These are phyloP conservation scores for Cotesia vestalis DNA, from an alignment of 1,140 invertebrate genomes.

Conservation along the genomic window DNA sequence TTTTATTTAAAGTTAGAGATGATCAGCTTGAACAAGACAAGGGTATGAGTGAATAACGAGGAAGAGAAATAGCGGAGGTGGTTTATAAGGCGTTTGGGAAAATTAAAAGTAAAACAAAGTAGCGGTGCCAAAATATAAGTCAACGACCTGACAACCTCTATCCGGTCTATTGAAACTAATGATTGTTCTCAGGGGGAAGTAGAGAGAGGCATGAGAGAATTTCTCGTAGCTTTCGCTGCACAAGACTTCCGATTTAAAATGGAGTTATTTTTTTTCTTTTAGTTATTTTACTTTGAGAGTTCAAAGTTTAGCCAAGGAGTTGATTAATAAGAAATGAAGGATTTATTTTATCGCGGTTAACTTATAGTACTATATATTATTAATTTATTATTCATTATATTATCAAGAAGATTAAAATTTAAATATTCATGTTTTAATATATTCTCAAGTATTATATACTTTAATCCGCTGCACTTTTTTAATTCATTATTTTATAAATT, in stretches of 20 bases:
- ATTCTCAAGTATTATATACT: too few relatives aligned
- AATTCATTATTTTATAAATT: too few relatives aligned
- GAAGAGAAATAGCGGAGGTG: slow-evolving; percentile 13
- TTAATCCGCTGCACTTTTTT: too few relatives aligned
- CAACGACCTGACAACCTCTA: slow-evolving; percentile 31
- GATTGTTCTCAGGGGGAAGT: slow-evolving; percentile 25
- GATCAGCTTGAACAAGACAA: too few relatives aligned
- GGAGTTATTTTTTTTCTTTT: neutral
- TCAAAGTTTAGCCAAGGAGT: slow-evolving; percentile 15
- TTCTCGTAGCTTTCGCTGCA: slow-evolving; percentile 28
- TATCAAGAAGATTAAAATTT: too few relatives aligned
- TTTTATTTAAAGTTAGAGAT: neutral
- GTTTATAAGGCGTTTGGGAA: slow-evolving; percentile 11
- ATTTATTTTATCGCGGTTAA: too few relatives aligned
- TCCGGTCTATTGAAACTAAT: slow-evolving; percentile 37
- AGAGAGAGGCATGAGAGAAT: slow-evolving; percentile 27
- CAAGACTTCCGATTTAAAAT: neutral
- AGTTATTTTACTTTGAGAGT: neutral
- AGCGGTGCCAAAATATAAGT: slow-evolving; percentile 35
- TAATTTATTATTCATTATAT: too few relatives aligned
- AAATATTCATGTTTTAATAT: too few relatives aligned
- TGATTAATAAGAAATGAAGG: too few relatives aligned
- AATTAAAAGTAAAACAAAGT: slow-evolving; percentile 26
- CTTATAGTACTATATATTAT: too few relatives aligned
- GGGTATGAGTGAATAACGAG: neutral